Evolutionary conservation across 1,140 invertebrate genomes (phyloP).

Genomic region (Formica exsecta): DNA sequence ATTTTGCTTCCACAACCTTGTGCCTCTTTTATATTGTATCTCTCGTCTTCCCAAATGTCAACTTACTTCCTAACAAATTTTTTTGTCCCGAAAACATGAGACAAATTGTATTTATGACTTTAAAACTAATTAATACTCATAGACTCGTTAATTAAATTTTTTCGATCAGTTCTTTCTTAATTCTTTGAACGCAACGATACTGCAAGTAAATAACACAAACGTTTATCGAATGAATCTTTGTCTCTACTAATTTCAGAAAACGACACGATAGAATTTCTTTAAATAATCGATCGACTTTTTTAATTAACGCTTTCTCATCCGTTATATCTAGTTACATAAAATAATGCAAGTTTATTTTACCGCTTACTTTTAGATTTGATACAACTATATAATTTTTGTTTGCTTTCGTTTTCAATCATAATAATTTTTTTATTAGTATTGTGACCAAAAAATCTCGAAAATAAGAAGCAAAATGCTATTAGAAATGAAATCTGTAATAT

Average conservation of each 20-base stretch:
- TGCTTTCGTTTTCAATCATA: constrained; percentile 1
- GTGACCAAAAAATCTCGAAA: no score
- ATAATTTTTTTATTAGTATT: background rate
- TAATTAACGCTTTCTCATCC: constrained; percentile 3
- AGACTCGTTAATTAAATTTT: constrained; percentile 20
- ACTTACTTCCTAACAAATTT: background rate
- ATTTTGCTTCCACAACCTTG: background rate
- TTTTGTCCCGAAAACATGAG: background rate
- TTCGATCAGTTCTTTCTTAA: background rate
- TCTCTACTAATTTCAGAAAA: constrained; percentile 1
- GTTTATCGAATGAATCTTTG: constrained; percentile 31
- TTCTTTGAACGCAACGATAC: background rate
- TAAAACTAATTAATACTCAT: background rate
- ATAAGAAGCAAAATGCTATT: background rate
- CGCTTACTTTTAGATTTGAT: background rate
- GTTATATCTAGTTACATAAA: background rate
- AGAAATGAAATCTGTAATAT: background rate
- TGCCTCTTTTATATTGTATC: background rate
- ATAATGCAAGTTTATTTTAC: constrained; percentile 22
- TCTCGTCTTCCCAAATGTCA: background rate
- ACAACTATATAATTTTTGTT: background rate
- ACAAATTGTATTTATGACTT: background rate
- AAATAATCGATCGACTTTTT: constrained; percentile 11
- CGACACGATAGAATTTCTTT: constrained; percentile 31
- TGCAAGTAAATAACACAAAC: constrained; percentile 16